A percentile compares a stretch with the other conserved stretches of the same genome.
Evolutionary conservation across 2,797 vertebrate species (phyloP).

Genomic region (Poliocrania exsul): DNA sequence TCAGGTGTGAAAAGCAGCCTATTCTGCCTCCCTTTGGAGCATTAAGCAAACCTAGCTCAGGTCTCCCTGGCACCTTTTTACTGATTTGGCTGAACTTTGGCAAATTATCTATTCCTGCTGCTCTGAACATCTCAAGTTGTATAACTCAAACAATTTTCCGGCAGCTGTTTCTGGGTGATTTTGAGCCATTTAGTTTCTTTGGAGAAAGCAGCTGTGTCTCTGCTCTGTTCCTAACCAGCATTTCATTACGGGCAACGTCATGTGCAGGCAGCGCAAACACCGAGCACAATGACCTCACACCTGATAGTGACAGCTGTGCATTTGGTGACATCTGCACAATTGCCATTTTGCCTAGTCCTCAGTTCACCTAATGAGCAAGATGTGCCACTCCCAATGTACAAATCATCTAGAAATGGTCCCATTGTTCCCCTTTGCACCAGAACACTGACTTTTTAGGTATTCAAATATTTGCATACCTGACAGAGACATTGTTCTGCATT

Average conservation of each 20-base stretch:
- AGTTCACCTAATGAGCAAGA: slow-evolving; percentile 26
- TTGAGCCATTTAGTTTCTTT: slow-evolving; percentile 1
- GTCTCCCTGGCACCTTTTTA: background rate
- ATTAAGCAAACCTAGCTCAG: background rate
- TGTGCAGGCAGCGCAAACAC: background rate
- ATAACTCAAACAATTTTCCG: background rate
- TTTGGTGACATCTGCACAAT: slow-evolving; percentile 18
- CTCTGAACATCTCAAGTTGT: background rate
- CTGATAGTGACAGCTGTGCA: slow-evolving; percentile 18
- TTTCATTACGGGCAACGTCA: background rate
- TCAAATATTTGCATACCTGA: slow-evolving; percentile 16
- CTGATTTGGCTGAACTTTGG: background rate
- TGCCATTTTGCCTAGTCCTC: background rate
- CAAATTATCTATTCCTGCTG: background rate
- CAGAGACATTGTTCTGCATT: background rate
- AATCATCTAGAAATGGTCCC: background rate
- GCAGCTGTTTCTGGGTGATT: background rate
- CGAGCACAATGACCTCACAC: background rate
- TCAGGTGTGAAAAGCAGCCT: background rate
- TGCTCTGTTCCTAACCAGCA: background rate
- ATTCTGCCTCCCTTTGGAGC: background rate
- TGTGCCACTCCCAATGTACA: slow-evolving; percentile 13
- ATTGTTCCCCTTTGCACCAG: background rate
- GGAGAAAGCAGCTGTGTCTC: background rate
- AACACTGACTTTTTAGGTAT: background rate